A percentile compares a stretch with the other conserved stretches of the same genome.
Evolutionary conservation across 2,888 invertebrate species (phyloP).

Genomic region (Caenorhabditis afra): DNA sequence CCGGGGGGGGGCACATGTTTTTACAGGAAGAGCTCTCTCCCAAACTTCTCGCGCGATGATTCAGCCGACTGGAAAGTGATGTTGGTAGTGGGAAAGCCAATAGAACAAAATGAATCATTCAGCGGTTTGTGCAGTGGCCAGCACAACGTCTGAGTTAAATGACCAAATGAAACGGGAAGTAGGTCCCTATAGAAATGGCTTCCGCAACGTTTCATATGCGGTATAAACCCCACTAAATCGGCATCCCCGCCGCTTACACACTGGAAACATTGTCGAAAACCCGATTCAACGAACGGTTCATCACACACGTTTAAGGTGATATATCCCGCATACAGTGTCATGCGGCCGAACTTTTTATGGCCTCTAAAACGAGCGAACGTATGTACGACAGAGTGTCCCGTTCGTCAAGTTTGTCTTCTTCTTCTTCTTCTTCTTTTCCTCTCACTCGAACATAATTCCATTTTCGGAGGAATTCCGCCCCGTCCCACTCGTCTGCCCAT

Average conservation of each 20-base stretch:
- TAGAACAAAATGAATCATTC: slow-evolving; percentile 36
- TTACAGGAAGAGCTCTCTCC: slow-evolving; percentile 31
- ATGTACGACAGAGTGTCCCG: slow-evolving; percentile 9
- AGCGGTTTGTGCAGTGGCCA: slow-evolving; percentile 15
- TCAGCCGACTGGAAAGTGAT: slow-evolving; percentile 53
- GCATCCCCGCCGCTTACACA: slow-evolving; percentile 10
- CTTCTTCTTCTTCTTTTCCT: background rate
- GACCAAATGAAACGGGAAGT: slow-evolving; percentile 1
- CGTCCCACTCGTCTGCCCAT: background rate
- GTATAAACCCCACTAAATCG: slow-evolving; percentile 30
- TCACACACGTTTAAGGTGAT: slow-evolving; percentile 42
- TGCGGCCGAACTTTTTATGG: slow-evolving; percentile 35
- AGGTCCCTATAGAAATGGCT: no score
- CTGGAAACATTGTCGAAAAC: slow-evolving; percentile 15
- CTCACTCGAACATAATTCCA: slow-evolving; percentile 48
- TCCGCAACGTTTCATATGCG: slow-evolving; percentile 9
- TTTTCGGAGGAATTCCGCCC: slow-evolving; percentile 49
- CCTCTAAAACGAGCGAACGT: background rate
- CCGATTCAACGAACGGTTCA: slow-evolving; percentile 44
- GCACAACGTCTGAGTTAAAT: slow-evolving; percentile 36
- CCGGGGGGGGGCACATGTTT: slow-evolving; percentile 30
- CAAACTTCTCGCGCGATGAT: slow-evolving; percentile 21
- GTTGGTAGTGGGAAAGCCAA: slow-evolving; percentile 34
- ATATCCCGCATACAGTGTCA: slow-evolving; percentile 23
- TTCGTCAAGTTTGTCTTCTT: slow-evolving; percentile 41